phyloP scores from a whole-genome alignment of 1,140 invertebrate species.

The Sarcophaga bullata region DNA sequence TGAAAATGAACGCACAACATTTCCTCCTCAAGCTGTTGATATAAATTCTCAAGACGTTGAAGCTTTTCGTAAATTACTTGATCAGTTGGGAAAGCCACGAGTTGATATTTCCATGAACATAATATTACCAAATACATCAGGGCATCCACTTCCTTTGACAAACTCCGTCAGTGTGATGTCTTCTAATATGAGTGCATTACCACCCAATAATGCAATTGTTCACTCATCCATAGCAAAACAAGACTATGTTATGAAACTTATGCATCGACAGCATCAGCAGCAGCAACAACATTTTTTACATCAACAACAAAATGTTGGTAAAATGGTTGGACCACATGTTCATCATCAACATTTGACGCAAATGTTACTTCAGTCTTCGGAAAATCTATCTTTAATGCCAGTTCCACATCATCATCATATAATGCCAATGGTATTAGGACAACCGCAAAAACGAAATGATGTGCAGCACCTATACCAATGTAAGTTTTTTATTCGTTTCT shows the following conservation, averaged over 20 bases:
- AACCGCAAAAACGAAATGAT: not conserved
- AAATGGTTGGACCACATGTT: not conserved
- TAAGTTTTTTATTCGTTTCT: not conserved
- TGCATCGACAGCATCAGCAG: slow-evolving; percentile 44
- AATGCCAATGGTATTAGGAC: not conserved
- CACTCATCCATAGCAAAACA: not conserved
- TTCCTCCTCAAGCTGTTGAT: not conserved
- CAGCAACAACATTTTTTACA: slow-evolving; percentile 46
- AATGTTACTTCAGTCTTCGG: not conserved
- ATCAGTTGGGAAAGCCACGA: slow-evolving; percentile 43
- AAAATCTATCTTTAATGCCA: slow-evolving; percentile 1
- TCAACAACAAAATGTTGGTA: slow-evolving; percentile 45
- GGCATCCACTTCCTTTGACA: not conserved
- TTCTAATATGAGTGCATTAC: not conserved
- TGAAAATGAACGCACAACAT: not conserved
- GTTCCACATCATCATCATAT: slow-evolving; percentile 10
- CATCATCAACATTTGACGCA: slow-evolving; percentile 4
- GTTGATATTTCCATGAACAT: not conserved
- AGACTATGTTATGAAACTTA: slow-evolving; percentile 33
- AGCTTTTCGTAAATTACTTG: slow-evolving; percentile 47
- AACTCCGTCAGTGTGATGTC: not conserved
- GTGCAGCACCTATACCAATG: not conserved
- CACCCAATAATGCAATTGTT: not conserved
- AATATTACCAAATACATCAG: not conserved
- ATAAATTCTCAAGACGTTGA: slow-evolving; percentile 43